phyloP scores from a whole-genome alignment of 1,140 invertebrate species.

The Drosophila bifasciata region DNA sequence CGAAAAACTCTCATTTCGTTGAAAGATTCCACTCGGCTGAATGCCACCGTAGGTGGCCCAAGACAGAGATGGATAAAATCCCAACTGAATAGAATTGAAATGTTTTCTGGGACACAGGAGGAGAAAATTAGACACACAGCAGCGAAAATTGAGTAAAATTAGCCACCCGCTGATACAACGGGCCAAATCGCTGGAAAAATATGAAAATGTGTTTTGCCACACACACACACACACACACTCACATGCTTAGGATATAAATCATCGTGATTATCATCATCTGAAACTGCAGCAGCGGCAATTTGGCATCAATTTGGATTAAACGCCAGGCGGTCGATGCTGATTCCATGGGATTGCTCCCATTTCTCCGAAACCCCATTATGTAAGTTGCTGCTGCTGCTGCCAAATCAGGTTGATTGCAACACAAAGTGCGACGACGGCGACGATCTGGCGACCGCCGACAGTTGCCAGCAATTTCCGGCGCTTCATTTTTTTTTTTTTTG shows the following conservation, averaged over 20 bases:
- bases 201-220: conserved; percentile 17
- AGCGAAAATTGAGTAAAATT: conserved; percentile 67
- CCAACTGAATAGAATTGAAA: conserved; percentile 42
- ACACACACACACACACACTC: background rate
- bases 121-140: conserved; percentile 44
- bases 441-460: conserved; percentile 43
- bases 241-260: conserved; percentile 33
- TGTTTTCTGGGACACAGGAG: conserved; percentile 35
- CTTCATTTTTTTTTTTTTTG: conserved; percentile 36
- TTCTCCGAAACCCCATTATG: conserved; percentile 27
- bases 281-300: conserved; percentile 50
- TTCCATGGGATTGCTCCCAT: conserved; percentile 11
- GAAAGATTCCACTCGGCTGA: conserved; percentile 19
- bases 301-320: conserved; percentile 52
- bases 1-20: conserved; percentile 26
- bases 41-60: conserved; percentile 65
- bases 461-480: conserved; percentile 47
- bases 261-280: conserved; percentile 46
- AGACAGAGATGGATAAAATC: conserved; percentile 10
- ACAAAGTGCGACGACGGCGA: conserved; percentile 10
- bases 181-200: conserved; percentile 33
- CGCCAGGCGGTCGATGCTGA: background rate
- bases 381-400: conserved; percentile 19
- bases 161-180: conserved; percentile 57
- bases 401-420: conserved; percentile 49